These are phyloP conservation scores for Salmo trutta DNA, from an alignment of 2,797 vertebrate species.

Conservation along the genomic window DNA sequence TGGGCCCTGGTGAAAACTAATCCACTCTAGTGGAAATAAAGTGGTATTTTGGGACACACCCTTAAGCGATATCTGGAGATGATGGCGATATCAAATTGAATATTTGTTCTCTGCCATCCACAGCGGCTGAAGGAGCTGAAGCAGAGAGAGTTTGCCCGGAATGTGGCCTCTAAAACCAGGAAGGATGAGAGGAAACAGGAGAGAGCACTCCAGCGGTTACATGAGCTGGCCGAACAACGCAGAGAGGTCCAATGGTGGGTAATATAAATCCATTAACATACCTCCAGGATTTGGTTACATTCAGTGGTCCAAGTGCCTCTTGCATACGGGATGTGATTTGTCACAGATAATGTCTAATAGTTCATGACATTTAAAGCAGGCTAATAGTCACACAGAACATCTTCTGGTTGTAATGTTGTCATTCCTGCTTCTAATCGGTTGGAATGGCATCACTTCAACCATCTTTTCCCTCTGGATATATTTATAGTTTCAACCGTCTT, in stretches of 20 bases:
- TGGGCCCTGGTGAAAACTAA: not conserved
- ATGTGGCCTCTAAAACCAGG: constrained; percentile 97
- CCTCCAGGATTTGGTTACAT: not conserved
- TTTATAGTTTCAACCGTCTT: no score
- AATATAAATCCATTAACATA: not conserved
- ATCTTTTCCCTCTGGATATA: no score
- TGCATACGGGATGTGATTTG: no score
- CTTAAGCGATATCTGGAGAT: not conserved
- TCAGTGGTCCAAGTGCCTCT: not conserved
- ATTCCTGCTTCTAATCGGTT: no score
- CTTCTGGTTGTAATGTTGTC: no score
- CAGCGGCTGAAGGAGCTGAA: constrained; percentile 98
- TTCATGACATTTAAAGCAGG: no score
- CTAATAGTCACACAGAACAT: no score
- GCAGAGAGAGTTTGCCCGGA: constrained; percentile 96
- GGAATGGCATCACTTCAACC: no score
- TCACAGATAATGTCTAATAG: no score
- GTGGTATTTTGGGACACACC: not conserved
- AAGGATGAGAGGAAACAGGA: constrained; percentile 98
- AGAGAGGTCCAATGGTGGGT: constrained; percentile 89
- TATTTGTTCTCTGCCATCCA: not conserved
- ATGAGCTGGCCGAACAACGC: constrained; percentile 91
- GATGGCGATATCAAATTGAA: not conserved
- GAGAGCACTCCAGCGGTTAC: constrained; percentile 90
- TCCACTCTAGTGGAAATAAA: not conserved